Base-by-base conservation (phyloP, 2,888 invertebrate genomes). In the Leucophenga montana region DNA sequence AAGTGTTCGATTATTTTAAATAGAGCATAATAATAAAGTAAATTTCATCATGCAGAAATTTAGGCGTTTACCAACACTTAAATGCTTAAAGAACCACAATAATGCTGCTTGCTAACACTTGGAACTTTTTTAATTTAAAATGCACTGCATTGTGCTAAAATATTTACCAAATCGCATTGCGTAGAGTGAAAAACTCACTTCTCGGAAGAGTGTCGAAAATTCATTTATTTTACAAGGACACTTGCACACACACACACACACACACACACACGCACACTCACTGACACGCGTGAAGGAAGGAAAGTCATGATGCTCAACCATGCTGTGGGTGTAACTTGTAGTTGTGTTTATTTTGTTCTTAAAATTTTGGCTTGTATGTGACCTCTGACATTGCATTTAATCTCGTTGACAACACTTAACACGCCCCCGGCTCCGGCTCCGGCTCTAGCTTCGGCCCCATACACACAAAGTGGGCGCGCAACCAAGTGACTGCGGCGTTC, bases 381-480 rank as follows among this genome's bases (percentile, higher is more conserved):
- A 84, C 84, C 82, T 82, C 83, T 83, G 84, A 78, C 82, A 82
- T 84, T 84, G 84, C 84, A 84, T 83, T 84, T 84, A 82, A 84
- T 82, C 84, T 82, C 83, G 84, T 83, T 83, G 84, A 84, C 84
- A 82, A 79, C 82, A 82, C 80, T 82, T 84, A 84, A 78, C 78
- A 84, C 83, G 78, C 84, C 82, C 81, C 76, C 82, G 66, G n/a
- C n/a, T n/a, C n/a, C n/a, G n/a, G n/a, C n/a, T n/a, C n/a, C n/a
- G n/a, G n/a, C n/a, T n/a, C n/a, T n/a, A n/a, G n/a, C 73, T 75
- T 75, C 73, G 75, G 71, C 62, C 56, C 8, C 2, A 27, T 8
- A 22, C 6, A 14, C 20, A 16, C 5, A 56, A 8, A 39, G 8
- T 39, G 39, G 39, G 3, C 33, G 33, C 33, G 8, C 33, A 33